These are phyloP conservation scores for Raphicerus campestris DNA, from an alignment of 2,113 vertebrate species.

Conservation along the genomic window DNA sequence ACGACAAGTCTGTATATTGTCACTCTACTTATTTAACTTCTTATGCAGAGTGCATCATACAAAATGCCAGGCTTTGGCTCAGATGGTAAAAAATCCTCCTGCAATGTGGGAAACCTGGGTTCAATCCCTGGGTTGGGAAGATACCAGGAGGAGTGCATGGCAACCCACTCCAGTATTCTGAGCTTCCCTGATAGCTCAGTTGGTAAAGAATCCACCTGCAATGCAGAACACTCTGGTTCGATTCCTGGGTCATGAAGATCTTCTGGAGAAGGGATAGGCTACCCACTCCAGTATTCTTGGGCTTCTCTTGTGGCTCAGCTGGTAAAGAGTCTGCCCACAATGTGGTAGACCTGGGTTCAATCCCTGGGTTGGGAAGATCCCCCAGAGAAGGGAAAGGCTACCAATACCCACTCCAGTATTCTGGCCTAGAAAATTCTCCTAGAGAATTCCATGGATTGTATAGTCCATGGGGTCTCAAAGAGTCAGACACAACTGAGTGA, in stretches of 20 bases:
- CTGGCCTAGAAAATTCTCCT: background rate
- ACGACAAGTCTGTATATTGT: background rate
- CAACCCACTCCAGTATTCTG: background rate
- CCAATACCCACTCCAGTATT: background rate
- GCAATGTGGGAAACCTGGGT: background rate
- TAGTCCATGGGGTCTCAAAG: background rate
- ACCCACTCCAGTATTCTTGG: background rate
- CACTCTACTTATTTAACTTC: background rate
- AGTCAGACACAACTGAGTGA: background rate
- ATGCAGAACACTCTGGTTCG: background rate
- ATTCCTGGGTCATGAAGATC: background rate
- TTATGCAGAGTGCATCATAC: background rate
- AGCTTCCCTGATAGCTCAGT: background rate
- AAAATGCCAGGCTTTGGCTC: background rate
- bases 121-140: background rate
- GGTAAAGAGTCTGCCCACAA: background rate
- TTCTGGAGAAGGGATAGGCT: background rate
- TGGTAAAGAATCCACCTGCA: background rate
- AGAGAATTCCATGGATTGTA: background rate
- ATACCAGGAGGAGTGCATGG: background rate
- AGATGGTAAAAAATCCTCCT: background rate
- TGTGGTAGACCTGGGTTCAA: accelerated
- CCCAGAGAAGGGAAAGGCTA: background rate
- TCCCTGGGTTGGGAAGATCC: background rate
- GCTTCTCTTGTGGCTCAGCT: background rate